These are phyloP conservation scores for Ophioninae sp. DNA, from an alignment of 2,888 invertebrate species.

Conservation along the genomic window DNA sequence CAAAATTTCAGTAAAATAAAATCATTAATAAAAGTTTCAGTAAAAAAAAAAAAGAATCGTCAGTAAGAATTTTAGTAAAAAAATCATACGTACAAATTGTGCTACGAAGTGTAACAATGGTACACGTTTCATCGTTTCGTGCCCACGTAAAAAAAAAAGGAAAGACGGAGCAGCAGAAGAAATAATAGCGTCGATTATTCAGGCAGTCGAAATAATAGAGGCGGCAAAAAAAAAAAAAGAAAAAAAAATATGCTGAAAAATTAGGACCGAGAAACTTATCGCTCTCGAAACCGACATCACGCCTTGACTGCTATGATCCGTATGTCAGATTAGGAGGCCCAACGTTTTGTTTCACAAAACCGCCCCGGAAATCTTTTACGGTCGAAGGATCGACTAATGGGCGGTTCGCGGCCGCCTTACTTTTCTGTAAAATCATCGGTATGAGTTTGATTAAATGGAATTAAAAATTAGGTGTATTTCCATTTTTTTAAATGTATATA, in stretches of 20 bases:
- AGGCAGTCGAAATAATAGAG: constrained; percentile 9
- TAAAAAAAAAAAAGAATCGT: no score
- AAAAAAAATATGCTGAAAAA: constrained; percentile 50
- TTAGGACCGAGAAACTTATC: constrained; percentile 61
- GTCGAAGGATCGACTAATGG: constrained; percentile 51
- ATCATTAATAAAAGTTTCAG: no score
- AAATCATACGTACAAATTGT: not conserved
- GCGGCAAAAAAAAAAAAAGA: constrained; percentile 27
- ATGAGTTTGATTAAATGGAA: constrained; percentile 10
- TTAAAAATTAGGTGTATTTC: not conserved
- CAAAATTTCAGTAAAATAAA: no score
- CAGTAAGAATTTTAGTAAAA: no score
- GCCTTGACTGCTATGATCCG: constrained; percentile 67
- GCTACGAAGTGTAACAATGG: constrained; percentile 32
- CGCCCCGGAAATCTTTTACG: constrained; percentile 63
- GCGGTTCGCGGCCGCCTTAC: constrained; percentile 25
- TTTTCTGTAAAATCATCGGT: constrained; percentile 23
- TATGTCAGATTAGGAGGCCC: constrained; percentile 65
- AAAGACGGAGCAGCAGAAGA: constrained; percentile 28
- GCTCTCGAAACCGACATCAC: constrained; percentile 57
- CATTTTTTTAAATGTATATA: not conserved
- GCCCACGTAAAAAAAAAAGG: constrained; percentile 12
- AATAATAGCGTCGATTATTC: constrained; percentile 6
- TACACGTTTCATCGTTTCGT: constrained; percentile 11
- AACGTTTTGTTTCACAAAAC: constrained; percentile 66